phyloP scores from a whole-genome alignment of 2,113 vertebrate species.

The Illadopsis cleaveri region DNA sequence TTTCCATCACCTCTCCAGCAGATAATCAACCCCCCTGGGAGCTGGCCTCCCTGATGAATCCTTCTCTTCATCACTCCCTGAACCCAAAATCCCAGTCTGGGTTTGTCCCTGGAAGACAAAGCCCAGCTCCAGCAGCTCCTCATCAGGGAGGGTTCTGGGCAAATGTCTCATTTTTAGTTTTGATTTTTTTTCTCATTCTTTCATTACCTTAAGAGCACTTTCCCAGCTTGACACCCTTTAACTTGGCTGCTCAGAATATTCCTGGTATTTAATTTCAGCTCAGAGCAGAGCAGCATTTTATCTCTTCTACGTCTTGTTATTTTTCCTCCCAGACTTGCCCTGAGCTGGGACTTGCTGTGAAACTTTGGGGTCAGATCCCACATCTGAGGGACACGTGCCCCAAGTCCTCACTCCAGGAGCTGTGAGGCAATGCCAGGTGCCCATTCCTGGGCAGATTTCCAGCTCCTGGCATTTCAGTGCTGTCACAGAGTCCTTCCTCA shows the following conservation, averaged over 20 bases:
- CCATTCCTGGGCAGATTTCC: background rate
- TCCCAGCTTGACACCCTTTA: background rate
- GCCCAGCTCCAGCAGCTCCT: background rate
- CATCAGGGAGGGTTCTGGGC: background rate
- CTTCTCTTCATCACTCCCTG: background rate
- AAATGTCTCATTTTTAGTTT: background rate
- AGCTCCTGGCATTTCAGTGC: background rate
- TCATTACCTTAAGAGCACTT: constrained; percentile 14
- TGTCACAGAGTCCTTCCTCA: background rate
- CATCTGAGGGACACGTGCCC: rapidly evolving
- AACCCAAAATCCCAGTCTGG: background rate
- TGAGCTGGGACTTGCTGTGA: background rate
- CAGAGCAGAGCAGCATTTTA: background rate
- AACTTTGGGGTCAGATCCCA: background rate
- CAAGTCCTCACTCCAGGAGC: rapidly evolving
- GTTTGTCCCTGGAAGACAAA: background rate
- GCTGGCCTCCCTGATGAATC: background rate
- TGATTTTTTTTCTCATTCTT: background rate
- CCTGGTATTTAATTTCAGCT: background rate
- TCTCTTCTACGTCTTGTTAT: background rate
- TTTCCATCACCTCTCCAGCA: background rate
- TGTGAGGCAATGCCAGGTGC: background rate
- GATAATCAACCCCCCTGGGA: background rate
- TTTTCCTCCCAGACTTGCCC: background rate
- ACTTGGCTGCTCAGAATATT: background rate